Base-by-base conservation (phyloP, 2,888 invertebrate species). In the Glaucopsyche alexis region DNA sequence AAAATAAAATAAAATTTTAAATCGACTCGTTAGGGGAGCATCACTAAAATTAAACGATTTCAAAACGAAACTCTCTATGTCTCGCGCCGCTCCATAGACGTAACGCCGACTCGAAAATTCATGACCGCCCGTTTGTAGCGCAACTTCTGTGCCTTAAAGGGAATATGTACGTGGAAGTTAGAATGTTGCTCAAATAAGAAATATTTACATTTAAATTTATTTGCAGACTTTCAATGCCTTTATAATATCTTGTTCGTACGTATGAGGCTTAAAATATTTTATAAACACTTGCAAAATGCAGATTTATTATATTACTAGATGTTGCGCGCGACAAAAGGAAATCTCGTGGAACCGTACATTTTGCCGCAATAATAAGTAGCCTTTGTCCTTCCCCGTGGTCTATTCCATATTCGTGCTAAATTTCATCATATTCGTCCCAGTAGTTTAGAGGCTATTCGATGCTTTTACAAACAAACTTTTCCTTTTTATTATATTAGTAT, bases 81-180 rank as follows among this genome's bases (percentile, higher is more conserved):
- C 19, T 55, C 55, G 11, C 55, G 19, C 8, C 47, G 47, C 47
- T 71, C 70, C 78, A 80, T 78, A 78, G 78, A 72, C 67, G 78
- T 74, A 75, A 76, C 66, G 42, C 78, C 78, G 78, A 80, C 80
- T 87, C 78, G 83, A 86, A 88, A 89, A 87, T 89, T 88, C 87
- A 88, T 86, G 86, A 85, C 80, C 79, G 80, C 79, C 78, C 85
- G 82, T 86, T 87, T 87, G 86, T 87, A 85, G 84, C 85, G 86
- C 85, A 84, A 82, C 80, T 82, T 78, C 72, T 71, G 77, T 78
- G 78, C 77, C 79, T 83, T 82, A 81, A 84, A 84, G 82, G 81
- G 84, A 87, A 85, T 83, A 83, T 81, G 83, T 85, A 84, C 82
- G 78, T 75, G 74, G 72, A 77, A 77, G 75, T 81, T 83, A 77